Evolutionary conservation across 2,113 vertebrate species (phyloP), one percentile per base, ranked within the genome.

Genomic region (Silurus meridionalis): DNA sequence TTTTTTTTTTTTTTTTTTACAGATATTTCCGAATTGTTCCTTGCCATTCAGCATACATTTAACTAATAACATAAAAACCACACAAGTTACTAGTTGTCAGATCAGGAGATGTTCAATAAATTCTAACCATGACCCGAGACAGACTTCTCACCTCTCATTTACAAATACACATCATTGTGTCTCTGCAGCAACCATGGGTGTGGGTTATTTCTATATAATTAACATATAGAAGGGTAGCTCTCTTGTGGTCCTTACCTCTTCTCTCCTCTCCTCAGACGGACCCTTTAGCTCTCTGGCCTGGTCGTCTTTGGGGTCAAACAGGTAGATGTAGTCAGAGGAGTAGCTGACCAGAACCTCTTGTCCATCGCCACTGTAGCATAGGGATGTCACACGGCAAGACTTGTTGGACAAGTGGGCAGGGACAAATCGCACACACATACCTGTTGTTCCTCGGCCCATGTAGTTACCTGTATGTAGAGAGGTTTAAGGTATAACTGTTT

Each of bases 341-440:
- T 99, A 99, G 93, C 98, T 99, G 93, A 99, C 98, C 88, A 99
- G 96, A 90, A 99, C 96, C 94, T 99, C 98, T 91, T 97, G 96
- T 4, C 98, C 97, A 85, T 99, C 97, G 88, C 96, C 97, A 89
- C 98, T 99, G 86, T 99, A 99, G 93, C 98, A 99, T 1, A 99
- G 94, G 25, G 98, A 99, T 0, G 98, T 99, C 82, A 99, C 98
- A 81, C 98, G 95, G 93, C 97, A 99, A 50, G 97, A 98, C 92
- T 99, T 99, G 92, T 97, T 98, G 91, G 95, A 95, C 87, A 99
- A 96, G 91, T 99, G 98, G 37, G 96, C 92, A 25, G 98, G 98
- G 80, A 98, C 97, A 82, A 99, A 99, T 83, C 97, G 96, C 87
- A 97, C 97, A 88, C 97, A 97, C 97, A 99, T 97, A 83, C 98